Base-by-base conservation (phyloP, 2,113 vertebrate species). In the Donacobius atricapilla region DNA sequence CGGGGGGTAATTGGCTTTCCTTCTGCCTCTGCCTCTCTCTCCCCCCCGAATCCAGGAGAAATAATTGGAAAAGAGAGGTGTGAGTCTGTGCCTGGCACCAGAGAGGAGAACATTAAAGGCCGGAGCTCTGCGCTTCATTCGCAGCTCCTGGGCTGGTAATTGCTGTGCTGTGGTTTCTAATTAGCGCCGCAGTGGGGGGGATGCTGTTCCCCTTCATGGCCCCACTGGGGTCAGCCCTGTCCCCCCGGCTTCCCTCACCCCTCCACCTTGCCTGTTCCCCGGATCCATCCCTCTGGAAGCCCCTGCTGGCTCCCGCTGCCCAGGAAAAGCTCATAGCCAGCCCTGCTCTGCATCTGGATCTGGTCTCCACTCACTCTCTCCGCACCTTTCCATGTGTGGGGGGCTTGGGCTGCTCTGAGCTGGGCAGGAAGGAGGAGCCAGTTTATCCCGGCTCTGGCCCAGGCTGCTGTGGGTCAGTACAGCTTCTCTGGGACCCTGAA, bases 61-160 rank as follows among this genome's bases (percentile, higher is more conserved):
- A 95, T 98, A 98, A 98, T 98, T 98, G 98, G 97, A 97, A 98
- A 93, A 91, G 96, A 96, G 97, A 98, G 98, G 98, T 98, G 98
- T 98, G 97, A 98, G 97, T 72, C 97, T 94, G 96, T 97, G 89
- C 94, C 93, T 83, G 61, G 86, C 48, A 83, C 95, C n/a, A 78
- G 39, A 7, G 89, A 94, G 89, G 91, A 94, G 94, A 96, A 94
- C 95, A 68, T 98, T 96, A 98, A 98, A 97, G 97, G 97, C 96
- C 90, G 2, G 10, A 68, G 93, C 73, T 96, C 89, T 53, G 97
- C 96, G 73, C 96, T 96, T 97, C 96, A 97, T 98, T 98, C 97
- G 75, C 98, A 98, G 97, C 97, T 98, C 98, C 96, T 5, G 66
- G 93, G 96, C 97, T 97, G 97, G 97, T 98, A 98, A 98, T 98